Percentiles rank a stretch among this genome's conserved stretches.
phyloP scores from a whole-genome alignment of 2,888 invertebrate genomes.

The Sarcophaga subvicina region DNA sequence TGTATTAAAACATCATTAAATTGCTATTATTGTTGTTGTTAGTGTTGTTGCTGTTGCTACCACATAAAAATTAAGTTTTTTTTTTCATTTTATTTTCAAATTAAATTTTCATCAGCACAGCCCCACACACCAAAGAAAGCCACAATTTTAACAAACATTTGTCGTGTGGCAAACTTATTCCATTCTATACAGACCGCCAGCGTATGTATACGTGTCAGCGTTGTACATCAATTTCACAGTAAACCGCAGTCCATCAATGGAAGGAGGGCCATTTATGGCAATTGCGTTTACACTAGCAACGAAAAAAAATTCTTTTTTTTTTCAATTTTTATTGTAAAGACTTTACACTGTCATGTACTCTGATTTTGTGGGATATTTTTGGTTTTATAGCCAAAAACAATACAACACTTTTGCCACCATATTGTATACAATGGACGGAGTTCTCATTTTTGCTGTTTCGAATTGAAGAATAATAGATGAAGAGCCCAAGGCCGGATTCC shows the following conservation, averaged over 20 bases:
- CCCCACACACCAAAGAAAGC: neutral
- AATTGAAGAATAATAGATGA: too few species aligned
- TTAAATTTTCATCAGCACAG: slow-evolving; percentile 55
- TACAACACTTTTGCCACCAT: too few species aligned
- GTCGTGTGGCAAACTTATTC: slow-evolving; percentile 69
- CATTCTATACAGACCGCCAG: slow-evolving; percentile 55
- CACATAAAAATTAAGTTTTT: slow-evolving; percentile 63
- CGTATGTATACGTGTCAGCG: slow-evolving; percentile 62
- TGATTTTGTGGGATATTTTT: neutral
- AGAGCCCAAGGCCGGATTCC: too few species aligned
- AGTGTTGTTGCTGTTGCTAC: slow-evolving; percentile 19
- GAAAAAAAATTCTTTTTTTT: neutral
- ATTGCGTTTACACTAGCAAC: slow-evolving; percentile 23
- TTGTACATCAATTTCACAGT: slow-evolving; percentile 55
- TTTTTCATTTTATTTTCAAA: slow-evolving; percentile 59
- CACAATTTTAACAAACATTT: slow-evolving; percentile 54
- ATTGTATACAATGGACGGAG: too few species aligned
- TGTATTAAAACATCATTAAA: slow-evolving; percentile 63
- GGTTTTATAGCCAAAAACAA: neutral
- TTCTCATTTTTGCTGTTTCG: too few species aligned
- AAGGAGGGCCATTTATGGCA: neutral
- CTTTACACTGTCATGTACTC: too few species aligned
- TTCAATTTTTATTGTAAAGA: too few species aligned
- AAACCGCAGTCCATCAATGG: slow-evolving; percentile 43
- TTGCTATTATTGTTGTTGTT: slow-evolving; percentile 36